phyloP scores from a whole-genome alignment of 2,888 invertebrate species.

The Heliconius sara region DNA sequence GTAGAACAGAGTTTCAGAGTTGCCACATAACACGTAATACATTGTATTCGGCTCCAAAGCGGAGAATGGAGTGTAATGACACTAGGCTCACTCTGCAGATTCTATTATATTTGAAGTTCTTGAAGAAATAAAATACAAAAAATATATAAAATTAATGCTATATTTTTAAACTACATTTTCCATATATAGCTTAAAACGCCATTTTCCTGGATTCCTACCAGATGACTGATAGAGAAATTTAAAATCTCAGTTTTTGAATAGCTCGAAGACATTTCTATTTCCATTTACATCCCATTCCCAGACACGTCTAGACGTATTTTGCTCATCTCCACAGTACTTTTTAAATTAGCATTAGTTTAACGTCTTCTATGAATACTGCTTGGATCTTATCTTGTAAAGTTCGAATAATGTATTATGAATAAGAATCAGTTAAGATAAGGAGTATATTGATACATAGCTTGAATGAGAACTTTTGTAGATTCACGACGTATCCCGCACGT shows the following conservation, averaged over 20 bases:
- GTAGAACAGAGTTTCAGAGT: too few relatives aligned
- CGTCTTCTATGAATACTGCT: conserved; percentile 13
- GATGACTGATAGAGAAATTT: neutral
- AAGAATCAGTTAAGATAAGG: conserved; percentile 5
- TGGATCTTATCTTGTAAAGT: neutral
- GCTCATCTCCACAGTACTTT: conserved; percentile 12
- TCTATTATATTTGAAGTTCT: too few relatives aligned
- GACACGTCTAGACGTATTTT: conserved; percentile 26
- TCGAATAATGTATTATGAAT: conserved; percentile 11
- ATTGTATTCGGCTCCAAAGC: too few relatives aligned
- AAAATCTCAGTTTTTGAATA: neutral
- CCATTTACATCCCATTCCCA: neutral
- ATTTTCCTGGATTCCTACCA: neutral
- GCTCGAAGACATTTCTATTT: conserved; percentile 13
- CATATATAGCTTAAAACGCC: neutral
- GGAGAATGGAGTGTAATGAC: too few relatives aligned
- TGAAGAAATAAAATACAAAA: too few relatives aligned
- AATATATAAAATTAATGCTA: too few relatives aligned
- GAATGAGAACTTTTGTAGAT: neutral
- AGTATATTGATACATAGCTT: neutral
- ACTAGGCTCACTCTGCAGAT: too few relatives aligned
- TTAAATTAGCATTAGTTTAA: conserved; percentile 25
- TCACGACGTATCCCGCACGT: too few relatives aligned
- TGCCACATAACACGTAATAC: too few relatives aligned
- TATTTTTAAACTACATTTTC: neutral